These are phyloP conservation scores for Bradypus variegatus DNA, from an alignment of 2,797 vertebrate genomes.

Conservation along the genomic window DNA sequence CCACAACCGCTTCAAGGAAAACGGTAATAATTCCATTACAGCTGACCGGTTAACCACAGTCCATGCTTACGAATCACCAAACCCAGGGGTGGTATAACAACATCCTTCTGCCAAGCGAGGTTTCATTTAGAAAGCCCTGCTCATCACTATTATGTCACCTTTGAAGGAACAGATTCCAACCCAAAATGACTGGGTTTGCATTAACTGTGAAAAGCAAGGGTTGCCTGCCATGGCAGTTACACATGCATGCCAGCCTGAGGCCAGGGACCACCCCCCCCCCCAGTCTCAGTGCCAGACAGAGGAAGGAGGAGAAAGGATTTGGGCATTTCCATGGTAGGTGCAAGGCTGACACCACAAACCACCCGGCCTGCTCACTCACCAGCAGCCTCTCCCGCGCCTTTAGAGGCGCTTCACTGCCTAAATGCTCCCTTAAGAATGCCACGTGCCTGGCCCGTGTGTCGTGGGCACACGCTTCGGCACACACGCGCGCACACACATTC, in stretches of 20 bases:
- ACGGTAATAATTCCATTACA: accelerated
- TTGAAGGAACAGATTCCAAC: no score
- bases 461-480: not conserved
- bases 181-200: not conserved
- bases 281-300: no score
- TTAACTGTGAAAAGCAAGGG: not conserved
- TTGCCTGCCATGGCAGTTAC: no score
- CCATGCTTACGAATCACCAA: not conserved
- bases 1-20: not conserved
- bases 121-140: not conserved
- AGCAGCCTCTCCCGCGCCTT: not conserved
- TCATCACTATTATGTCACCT: no score
- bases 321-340: not conserved
- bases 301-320: no score
- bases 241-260: no score
- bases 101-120: not conserved
- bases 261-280: no score
- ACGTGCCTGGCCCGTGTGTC: not conserved
- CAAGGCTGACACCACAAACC: not conserved
- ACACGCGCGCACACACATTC: not conserved
- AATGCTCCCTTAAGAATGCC: accelerated
- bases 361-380: accelerated
- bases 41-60: not conserved
- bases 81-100: not conserved
- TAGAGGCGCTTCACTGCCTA: no score